Conservation (phyloP, 2,797 vertebrate species). For the Macropus fuliginosus region DNA sequence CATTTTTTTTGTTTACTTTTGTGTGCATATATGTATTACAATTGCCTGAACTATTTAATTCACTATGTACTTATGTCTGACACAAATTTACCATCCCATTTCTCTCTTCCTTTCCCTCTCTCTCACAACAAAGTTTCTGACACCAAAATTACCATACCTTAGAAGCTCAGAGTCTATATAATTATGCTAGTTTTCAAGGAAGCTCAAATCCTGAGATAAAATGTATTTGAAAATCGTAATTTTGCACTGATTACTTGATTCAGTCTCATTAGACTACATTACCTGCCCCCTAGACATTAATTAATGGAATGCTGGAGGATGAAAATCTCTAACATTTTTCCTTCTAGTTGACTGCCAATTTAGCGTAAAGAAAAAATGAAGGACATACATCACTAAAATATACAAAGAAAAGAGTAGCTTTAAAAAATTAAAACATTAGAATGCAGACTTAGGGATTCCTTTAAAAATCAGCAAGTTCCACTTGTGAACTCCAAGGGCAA, state of each 20-base stretch:
- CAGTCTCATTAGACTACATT: conserved; percentile 68
- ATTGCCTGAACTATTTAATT: conserved; percentile 56
- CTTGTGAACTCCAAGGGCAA: conserved; percentile 3
- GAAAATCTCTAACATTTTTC: conserved; percentile 30
- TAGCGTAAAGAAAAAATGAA: conserved; percentile 45
- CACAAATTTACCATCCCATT: not conserved
- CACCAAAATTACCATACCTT: conserved; percentile 75
- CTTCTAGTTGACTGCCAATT: conserved; percentile 54
- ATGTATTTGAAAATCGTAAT: conserved; percentile 71
- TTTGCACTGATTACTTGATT: conserved; percentile 71
- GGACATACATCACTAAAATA: not conserved
- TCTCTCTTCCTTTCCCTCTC: conserved; percentile 55
- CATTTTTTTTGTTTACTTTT: no score
- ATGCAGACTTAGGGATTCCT: not conserved
- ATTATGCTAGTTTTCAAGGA: conserved; percentile 71
- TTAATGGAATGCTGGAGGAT: conserved; percentile 56
- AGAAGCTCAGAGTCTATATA: conserved; percentile 52
- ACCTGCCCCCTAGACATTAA: conserved; percentile 67
- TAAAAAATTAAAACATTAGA: conserved; percentile 31
- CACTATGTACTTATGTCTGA: conserved; percentile 59
- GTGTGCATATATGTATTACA: conserved; percentile 33
- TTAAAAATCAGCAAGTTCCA: conserved; percentile 21
- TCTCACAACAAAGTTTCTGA: conserved; percentile 62
- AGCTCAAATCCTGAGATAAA: conserved; percentile 66
- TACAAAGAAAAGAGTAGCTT: not conserved